Conservation (phyloP, 2,888 invertebrate genomes). For the Stenodera caucasica region DNA sequence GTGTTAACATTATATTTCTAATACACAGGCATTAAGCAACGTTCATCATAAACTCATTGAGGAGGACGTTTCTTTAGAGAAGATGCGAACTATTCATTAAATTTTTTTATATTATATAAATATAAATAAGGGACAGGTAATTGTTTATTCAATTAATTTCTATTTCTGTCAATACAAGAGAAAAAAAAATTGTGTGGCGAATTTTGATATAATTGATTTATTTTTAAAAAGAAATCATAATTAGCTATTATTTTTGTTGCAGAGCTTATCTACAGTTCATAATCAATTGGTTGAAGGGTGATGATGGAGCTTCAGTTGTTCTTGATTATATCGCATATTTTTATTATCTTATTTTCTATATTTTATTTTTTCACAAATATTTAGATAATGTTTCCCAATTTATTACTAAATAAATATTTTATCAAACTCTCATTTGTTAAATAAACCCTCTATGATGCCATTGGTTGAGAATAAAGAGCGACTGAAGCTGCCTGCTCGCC, state of each 20-base stretch:
- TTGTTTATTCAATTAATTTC: background rate
- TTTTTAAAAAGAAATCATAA: too few relatives aligned
- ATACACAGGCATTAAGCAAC: conserved; percentile 74
- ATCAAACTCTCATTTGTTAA: too few relatives aligned
- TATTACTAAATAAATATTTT: background rate
- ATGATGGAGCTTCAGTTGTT: conserved; percentile 7
- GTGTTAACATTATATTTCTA: conserved; percentile 29
- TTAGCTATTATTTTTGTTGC: conserved; percentile 46
- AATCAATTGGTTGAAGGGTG: conserved; percentile 55
- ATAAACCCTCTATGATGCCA: too few relatives aligned
- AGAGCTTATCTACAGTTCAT: conserved; percentile 59
- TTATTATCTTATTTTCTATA: background rate
- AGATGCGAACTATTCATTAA: conserved; percentile 53
- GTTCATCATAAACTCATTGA: conserved; percentile 83
- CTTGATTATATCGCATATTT: conserved; percentile 7
- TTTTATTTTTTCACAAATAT: background rate
- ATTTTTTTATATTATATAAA: background rate
- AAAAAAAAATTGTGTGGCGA: background rate
- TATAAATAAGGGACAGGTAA: background rate
- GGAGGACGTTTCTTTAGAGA: conserved; percentile 56
- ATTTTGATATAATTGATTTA: background rate
- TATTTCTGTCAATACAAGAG: background rate
- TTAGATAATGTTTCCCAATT: background rate
- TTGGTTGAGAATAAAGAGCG: too few relatives aligned
- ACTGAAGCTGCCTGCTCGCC: too few relatives aligned